Evolutionary conservation across 2,888 invertebrate genomes (phyloP).

Genomic region (Eulithis prunata): DNA sequence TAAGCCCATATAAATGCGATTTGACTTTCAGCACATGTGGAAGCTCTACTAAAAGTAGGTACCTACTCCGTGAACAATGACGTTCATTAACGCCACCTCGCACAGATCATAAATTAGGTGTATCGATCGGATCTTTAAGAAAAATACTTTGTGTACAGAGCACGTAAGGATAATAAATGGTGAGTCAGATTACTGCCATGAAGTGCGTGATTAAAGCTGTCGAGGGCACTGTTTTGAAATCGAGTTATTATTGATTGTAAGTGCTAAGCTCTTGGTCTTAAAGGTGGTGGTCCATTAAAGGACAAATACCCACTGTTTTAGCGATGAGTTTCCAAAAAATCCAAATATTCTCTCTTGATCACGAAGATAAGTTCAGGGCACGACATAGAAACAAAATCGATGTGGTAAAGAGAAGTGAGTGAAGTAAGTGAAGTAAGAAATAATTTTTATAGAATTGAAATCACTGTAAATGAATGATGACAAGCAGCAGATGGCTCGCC

Average conservation of each 20-base stretch:
- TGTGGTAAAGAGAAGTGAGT: too few species aligned
- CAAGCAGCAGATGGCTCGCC: constrained; percentile 29
- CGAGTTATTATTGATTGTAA: constrained; percentile 20
- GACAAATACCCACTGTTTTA: too few species aligned
- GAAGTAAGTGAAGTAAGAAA: too few species aligned
- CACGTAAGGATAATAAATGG: constrained; percentile 41
- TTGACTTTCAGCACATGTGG: neutral
- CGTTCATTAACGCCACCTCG: constrained; percentile 33
- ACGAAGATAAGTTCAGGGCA: too few species aligned
- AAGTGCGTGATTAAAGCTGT: constrained; percentile 49
- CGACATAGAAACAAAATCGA: too few species aligned
- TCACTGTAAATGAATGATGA: constrained; percentile 19
- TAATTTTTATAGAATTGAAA: neutral
- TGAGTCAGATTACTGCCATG: constrained; percentile 52
- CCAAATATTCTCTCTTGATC: too few species aligned
- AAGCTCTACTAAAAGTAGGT: constrained; percentile 10
- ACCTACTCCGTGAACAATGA: constrained; percentile 32
- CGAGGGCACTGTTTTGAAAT: constrained; percentile 20
- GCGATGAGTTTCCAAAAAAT: too few species aligned
- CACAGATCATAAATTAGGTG: constrained; percentile 34
- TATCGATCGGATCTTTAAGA: constrained; percentile 36
- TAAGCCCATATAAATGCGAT: neutral
- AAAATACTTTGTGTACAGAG: constrained; percentile 35
- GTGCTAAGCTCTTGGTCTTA: neutral
- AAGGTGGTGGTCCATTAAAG: neutral